Evolutionary conservation across 2,113 vertebrate genomes (phyloP).

Genomic region (Hystrix cristata): DNA sequence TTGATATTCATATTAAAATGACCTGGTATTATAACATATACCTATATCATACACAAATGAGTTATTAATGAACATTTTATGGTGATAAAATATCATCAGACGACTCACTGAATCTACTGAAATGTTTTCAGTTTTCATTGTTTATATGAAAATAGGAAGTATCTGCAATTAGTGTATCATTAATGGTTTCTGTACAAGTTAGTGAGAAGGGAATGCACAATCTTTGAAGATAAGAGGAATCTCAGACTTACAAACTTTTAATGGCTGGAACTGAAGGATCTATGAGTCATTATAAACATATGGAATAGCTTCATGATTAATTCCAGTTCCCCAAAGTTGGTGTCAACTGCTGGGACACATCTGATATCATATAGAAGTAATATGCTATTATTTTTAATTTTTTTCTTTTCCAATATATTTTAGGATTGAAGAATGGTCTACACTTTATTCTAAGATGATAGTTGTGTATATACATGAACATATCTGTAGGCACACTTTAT

Average conservation of each 20-base stretch:
- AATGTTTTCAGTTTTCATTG: constrained; percentile 31
- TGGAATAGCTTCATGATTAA: neutral
- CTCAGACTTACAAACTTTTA: neutral
- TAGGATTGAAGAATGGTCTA: neutral
- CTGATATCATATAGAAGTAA: neutral
- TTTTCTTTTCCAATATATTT: constrained; percentile 1
- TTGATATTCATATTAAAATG: constrained; percentile 21
- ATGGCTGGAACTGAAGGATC: neutral
- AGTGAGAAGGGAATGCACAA: neutral
- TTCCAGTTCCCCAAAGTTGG: neutral
- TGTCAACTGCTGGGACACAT: neutral
- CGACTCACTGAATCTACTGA: constrained; percentile 31
- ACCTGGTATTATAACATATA: neutral
- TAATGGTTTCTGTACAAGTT: neutral
- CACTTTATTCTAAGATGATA: neutral
- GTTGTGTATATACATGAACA: neutral
- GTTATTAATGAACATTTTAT: constrained; percentile 34
- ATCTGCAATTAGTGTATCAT: neutral
- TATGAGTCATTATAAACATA: neutral
- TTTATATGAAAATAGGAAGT: constrained; percentile 36
- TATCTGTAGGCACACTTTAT: neutral
- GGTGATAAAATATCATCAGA: constrained; percentile 52
- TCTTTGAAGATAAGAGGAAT: neutral
- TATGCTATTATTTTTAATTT: neutral
- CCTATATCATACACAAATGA: neutral